phyloP scores from a whole-genome alignment of 2,113 vertebrate genomes.

The Rhabdomys dilectus region DNA sequence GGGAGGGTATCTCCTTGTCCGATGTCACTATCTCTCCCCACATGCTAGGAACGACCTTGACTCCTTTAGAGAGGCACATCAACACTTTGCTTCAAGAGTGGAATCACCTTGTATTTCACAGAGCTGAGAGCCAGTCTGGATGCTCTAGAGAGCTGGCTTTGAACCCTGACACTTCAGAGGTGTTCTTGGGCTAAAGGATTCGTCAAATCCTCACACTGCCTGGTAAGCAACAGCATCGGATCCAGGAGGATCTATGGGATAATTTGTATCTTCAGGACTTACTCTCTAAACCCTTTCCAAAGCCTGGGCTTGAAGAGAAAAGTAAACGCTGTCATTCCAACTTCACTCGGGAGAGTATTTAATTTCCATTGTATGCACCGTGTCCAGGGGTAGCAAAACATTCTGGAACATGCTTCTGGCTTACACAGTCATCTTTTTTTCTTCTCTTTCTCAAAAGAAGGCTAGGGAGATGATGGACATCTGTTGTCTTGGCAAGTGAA shows the following conservation, averaged over 20 bases:
- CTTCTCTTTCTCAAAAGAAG: not conserved
- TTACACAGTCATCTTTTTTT: not conserved
- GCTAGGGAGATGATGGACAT: not conserved
- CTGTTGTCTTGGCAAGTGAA: not conserved
- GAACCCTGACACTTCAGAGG: not conserved
- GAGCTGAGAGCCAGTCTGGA: not conserved
- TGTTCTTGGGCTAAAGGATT: not conserved
- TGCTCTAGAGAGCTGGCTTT: not conserved
- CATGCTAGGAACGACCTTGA: not conserved
- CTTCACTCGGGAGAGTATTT: not conserved
- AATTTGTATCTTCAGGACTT: not conserved
- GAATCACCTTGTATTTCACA: not conserved
- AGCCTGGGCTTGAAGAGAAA: not conserved
- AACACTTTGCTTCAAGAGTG: not conserved
- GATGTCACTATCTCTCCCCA: not conserved
- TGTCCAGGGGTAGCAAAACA: not conserved
- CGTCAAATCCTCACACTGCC: not conserved
- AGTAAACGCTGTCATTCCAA: not conserved
- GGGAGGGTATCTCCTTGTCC: not conserved
- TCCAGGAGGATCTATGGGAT: not conserved
- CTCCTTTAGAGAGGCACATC: not conserved
- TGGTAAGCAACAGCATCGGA: not conserved
- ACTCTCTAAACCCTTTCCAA: not conserved
- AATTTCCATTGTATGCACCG: not conserved
- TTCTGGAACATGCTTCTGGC: constrained; percentile 21